These are phyloP conservation scores for Calidris pygmaea DNA, from an alignment of 2,113 vertebrate genomes.

Conservation along the genomic window DNA sequence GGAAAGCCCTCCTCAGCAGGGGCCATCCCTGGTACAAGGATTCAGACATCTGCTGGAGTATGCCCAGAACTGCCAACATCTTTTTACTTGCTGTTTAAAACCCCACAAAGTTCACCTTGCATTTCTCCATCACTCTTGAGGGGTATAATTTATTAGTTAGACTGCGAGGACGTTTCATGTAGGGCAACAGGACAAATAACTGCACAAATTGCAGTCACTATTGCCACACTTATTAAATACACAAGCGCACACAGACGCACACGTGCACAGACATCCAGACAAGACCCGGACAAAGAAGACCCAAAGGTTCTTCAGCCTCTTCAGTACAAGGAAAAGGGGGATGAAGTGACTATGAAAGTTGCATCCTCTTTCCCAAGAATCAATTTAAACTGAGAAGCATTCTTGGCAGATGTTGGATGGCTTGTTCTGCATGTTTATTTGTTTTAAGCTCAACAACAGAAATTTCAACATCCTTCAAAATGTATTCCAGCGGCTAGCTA, in stretches of 20 bases:
- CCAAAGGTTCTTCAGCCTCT: neutral
- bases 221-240: neutral
- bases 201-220: neutral
- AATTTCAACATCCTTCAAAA: neutral
- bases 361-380: neutral
- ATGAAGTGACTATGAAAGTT: neutral
- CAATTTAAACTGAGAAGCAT: neutral
- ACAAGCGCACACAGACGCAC: rapidly evolving
- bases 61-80: neutral
- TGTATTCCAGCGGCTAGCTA: neutral
- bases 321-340: neutral
- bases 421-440: neutral
- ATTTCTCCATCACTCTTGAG: rapidly evolving
- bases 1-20: neutral
- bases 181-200: neutral
- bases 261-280: rapidly evolving
- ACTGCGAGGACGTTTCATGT: neutral
- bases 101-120: neutral
- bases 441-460: neutral
- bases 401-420: neutral
- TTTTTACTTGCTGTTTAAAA: neutral
- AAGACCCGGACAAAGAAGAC: neutral
- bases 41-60: neutral
- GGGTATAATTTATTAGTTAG: neutral
- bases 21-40: neutral